Base-by-base conservation (phyloP, 2,888 invertebrate genomes). In the Dryobotodes eremita region DNA sequence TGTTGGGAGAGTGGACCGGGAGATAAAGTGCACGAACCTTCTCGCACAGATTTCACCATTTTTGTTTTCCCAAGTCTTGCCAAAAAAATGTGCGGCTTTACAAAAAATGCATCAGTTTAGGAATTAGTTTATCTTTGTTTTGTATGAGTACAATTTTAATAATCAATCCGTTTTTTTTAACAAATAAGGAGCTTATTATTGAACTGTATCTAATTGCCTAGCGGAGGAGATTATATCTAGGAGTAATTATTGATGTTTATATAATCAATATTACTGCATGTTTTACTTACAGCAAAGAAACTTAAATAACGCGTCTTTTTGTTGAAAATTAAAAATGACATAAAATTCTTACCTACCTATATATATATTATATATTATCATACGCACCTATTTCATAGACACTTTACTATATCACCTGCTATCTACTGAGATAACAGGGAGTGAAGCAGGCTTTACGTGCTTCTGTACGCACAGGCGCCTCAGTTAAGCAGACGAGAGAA, bases 1-100 rank as follows among this genome's bases (percentile, higher is more conserved):
- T 97, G 97, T 97, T 96, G 95, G 93, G 92, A 91, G 96, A 93
- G 91, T 95, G 95, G 95, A 94, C 95, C 87, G 93, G 86, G 96
- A 97, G 97, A 97, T 97, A 97, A 97, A 97, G 94, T 94, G 93
- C 90, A 91, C 90, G 92, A 91, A 89, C 90, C 90, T 90, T 91
- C 89, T 86, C 91, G 88, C 87, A 84, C 89, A 90, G 91, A 92
- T 93, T 92, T 85, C 55, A 83, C 85, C 90, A 89, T 90, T 90
- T 91, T 89, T 88, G 81, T 87, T 88, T 88, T 82, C 75, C 75
- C 68, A 72, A 86, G 77, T 76, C 71, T 68, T 74, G 26, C 59
- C 62, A 71, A 80, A 79, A 77, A 78, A 68, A 75, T 71, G n/a
- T 77, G 48, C 20, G 73, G 73, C 65, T 86, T 71, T 82, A 77